A percentile compares a stretch with the other conserved stretches of the same genome.
Evolutionary conservation across 2,888 invertebrate species (phyloP).

Genomic region (Nomada fucata): DNA sequence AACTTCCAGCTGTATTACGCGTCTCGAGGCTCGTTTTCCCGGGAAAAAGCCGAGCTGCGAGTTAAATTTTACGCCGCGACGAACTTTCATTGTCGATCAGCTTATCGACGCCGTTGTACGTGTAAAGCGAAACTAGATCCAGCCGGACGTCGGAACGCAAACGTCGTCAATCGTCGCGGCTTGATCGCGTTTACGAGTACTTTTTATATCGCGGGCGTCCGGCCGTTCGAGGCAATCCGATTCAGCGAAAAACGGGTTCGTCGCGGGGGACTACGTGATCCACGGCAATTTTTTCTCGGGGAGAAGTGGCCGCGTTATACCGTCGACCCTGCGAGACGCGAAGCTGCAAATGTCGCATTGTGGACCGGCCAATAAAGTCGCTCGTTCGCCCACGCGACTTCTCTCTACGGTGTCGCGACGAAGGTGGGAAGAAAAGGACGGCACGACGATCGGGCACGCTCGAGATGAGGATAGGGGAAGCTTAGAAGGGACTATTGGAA

Average conservation of each 20-base stretch:
- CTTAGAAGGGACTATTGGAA: constrained; percentile 68
- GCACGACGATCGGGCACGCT: background rate
- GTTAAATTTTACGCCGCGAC: no score
- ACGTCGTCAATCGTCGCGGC: background rate
- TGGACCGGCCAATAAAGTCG: constrained; percentile 71
- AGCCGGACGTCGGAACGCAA: no score
- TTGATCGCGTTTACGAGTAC: background rate
- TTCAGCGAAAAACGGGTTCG: constrained; percentile 40
- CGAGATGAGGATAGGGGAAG: constrained; percentile 29
- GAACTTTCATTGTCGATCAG: no score
- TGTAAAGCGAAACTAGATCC: no score
- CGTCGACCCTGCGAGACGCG: constrained; percentile 51
- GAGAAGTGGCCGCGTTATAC: constrained; percentile 54
- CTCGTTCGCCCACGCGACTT: constrained; percentile 66
- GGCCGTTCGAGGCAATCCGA: constrained; percentile 27
- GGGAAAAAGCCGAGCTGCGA: no score
- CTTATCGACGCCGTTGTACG: background rate
- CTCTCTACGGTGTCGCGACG: constrained; percentile 20
- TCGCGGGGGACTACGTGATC: constrained; percentile 40
- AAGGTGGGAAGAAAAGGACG: background rate
- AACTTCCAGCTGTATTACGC: background rate
- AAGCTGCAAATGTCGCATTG: constrained; percentile 68
- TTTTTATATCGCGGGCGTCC: background rate
- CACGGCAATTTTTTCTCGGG: constrained; percentile 46
- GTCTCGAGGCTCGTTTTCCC: no score